Conservation (phyloP, 2,888 invertebrate species). For the Xestia rhomboidea region DNA sequence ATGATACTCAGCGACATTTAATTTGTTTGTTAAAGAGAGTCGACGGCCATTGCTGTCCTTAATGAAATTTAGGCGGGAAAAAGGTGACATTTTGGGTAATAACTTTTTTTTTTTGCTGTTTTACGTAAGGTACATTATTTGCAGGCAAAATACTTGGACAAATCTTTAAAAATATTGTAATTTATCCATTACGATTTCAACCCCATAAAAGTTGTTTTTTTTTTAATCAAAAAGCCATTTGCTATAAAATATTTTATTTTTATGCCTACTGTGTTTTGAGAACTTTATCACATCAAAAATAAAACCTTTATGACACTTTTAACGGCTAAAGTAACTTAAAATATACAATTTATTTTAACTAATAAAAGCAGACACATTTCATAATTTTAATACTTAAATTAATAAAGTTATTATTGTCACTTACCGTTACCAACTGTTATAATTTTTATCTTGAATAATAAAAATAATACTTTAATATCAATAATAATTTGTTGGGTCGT, state of each 20-base stretch:
- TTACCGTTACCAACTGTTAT: conserved; percentile 44
- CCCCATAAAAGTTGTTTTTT: background rate
- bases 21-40: conserved; percentile 60
- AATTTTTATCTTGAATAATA: conserved; percentile 45
- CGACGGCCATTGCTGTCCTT: conserved; percentile 24
- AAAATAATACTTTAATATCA: conserved; percentile 58
- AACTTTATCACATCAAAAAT: conserved; percentile 22
- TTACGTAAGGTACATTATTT: conserved; percentile 4
- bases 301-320: conserved; percentile 29
- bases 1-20: conserved; percentile 65
- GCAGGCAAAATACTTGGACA: background rate
- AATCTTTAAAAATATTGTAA: background rate
- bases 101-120: background rate
- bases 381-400: conserved; percentile 35
- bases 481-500: conserved; percentile 60
- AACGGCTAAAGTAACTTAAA: conserved; percentile 32
- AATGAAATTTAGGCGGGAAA: conserved; percentile 38
- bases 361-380: conserved; percentile 45
- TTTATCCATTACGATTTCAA: background rate
- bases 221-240: background rate
- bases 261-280: background rate
- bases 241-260: conserved; percentile 21
- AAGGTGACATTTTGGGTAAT: conserved; percentile 23
- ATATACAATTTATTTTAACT: conserved; percentile 34
- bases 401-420: conserved; percentile 49